Evolutionary conservation across 2,113 vertebrate species (phyloP), one percentile per base, ranked within the genome.

Genomic region (Mesitornis unicolor): DNA sequence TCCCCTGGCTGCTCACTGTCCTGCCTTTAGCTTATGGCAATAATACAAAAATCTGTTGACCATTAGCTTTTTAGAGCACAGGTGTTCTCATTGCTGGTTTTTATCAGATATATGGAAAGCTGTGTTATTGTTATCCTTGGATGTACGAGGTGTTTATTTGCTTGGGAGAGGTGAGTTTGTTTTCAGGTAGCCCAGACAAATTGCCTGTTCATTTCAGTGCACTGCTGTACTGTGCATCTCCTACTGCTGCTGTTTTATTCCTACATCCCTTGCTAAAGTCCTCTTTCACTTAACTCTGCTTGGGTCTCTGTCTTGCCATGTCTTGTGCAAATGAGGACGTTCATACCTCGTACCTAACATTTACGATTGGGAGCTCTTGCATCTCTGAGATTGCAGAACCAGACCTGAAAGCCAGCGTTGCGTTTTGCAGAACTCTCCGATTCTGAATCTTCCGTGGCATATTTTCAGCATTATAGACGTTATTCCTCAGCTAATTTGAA

Each of bases 391-490:
- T 14, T 29, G 51, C 40, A 78, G 38, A 63, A 51, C 24, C 24
- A 56, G 13, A 43, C 38, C 33, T 16, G 4, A 56, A 87, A 40
- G 5, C 7, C 24, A 40, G 18, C 2, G 6, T 17, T 78, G 51
- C 20, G 21, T 61, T 43, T 42, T 2, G 14, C 50, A 50, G 65
- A 40, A 71, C 59, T 60, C 16, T 59, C 42, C 7, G 13, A 8
- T 57, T 69, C 56, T 83, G 53, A 68, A 85, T 24, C 31, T 68
- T 75, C 35, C 11, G 10, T 47, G 16, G 42, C 13, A 7, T 51
- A n/a, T 84, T 87, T 70, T 12, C 38, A 70, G 11, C 4, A 2
- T 28, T 42, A 3, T 11, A 31, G 60, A n/a, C 0, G 0, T 40
- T 50, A 54, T 71, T 78, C 77, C 31, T 81, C 18, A 28, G 16